Conservation (phyloP, 2,888 invertebrate species). For the Liodrosophila aerea region DNA sequence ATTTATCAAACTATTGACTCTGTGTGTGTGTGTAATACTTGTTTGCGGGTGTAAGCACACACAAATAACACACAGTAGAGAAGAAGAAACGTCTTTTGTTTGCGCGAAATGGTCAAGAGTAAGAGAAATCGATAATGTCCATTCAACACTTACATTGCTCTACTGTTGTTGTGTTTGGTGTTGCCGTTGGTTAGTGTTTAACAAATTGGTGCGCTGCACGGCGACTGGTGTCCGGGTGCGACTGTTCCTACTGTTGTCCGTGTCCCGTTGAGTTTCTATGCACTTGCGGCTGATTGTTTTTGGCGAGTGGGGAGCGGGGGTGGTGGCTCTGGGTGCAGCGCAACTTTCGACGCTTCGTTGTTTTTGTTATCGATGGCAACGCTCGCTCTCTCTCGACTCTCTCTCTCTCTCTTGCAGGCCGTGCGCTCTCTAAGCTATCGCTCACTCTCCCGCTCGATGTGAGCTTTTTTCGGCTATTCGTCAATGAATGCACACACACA, state of each 20-base stretch:
- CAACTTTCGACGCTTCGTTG: constrained; percentile 64
- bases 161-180: constrained; percentile 33
- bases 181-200: constrained; percentile 37
- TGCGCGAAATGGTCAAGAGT: constrained; percentile 14
- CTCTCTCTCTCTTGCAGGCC: constrained; percentile 8
- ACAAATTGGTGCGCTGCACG: constrained; percentile 39
- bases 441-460: constrained; percentile 11
- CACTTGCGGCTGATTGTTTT: constrained; percentile 47
- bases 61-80: too few species aligned
- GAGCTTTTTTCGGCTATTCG: constrained; percentile 57
- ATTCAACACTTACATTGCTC: constrained; percentile 62
- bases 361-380: constrained; percentile 67
- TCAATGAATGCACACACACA: constrained; percentile 59
- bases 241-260: constrained; percentile 20
- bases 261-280: constrained; percentile 46
- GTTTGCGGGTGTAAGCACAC: constrained; percentile 18
- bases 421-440: constrained; percentile 9
- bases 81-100: too few species aligned
- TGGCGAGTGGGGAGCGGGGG: constrained; percentile 16
- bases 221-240: constrained; percentile 28
- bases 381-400: constrained; percentile 21
- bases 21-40: constrained; percentile 10
- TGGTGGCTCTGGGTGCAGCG: constrained; percentile 55
- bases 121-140: constrained; percentile 64
- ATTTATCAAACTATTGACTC: constrained; percentile 8